Conservation (phyloP, 2,797 vertebrate genomes). For the Borostomias antarcticus region DNA sequence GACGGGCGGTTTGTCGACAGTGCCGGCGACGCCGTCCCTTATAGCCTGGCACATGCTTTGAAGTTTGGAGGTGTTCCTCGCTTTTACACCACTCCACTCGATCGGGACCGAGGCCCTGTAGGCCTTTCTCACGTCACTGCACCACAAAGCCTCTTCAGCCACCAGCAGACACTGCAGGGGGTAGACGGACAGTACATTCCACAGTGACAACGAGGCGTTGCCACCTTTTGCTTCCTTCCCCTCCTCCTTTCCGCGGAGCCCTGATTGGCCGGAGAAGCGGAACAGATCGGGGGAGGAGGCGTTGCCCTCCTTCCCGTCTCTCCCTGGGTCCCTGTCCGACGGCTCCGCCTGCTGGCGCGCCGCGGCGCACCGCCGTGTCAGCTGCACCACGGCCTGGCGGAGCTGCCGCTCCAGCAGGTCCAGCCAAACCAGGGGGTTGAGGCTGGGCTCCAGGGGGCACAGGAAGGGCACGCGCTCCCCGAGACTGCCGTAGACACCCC, state of each 20-base stretch:
- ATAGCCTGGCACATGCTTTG: slow-evolving; percentile 64
- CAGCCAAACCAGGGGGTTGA: slow-evolving; percentile 75
- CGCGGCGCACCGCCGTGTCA: slow-evolving; percentile 66
- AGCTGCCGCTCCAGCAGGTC: slow-evolving; percentile 74
- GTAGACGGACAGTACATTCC: slow-evolving; percentile 67
- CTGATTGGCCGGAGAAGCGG: neutral
- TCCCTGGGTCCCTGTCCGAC: slow-evolving; percentile 21
- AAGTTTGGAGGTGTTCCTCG: slow-evolving; percentile 61
- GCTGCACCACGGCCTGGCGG: slow-evolving; percentile 60
- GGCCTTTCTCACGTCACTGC: slow-evolving; percentile 56
- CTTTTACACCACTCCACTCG: slow-evolving; percentile 52
- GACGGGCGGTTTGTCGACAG: slow-evolving; percentile 19
- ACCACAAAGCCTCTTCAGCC: slow-evolving; percentile 80
- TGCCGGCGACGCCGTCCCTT: slow-evolving; percentile 47
- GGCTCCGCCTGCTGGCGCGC: slow-evolving; percentile 50
- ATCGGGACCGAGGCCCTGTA: slow-evolving; percentile 42
- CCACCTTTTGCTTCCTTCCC: slow-evolving; percentile 2
- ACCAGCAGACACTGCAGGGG: slow-evolving; percentile 85
- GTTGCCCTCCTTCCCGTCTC: neutral
- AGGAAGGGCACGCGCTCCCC: slow-evolving; percentile 75
- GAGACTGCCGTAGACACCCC: slow-evolving; percentile 67
- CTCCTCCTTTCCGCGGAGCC: slow-evolving; percentile 6
- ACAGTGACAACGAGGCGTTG: slow-evolving; percentile 26
- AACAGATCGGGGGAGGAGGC: neutral
- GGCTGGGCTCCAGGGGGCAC: slow-evolving; percentile 60